phyloP scores from a whole-genome alignment of 2,888 invertebrate species.

The Cenopis cana region DNA sequence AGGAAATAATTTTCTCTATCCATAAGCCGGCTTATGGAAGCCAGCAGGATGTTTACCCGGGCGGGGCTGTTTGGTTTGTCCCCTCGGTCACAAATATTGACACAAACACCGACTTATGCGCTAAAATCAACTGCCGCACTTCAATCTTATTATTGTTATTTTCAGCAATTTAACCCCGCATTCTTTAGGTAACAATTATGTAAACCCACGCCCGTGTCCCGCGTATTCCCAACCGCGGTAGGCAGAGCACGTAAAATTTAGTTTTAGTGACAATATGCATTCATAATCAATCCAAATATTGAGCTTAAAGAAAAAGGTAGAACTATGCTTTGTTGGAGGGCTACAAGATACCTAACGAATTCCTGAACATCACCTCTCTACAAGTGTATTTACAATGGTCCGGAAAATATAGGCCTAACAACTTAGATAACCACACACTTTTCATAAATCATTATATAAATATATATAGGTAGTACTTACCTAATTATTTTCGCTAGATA shows the following conservation, averaged over 20 bases:
- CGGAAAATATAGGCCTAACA: neutral
- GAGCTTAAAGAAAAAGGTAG: constrained; percentile 7
- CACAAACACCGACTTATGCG: constrained; percentile 63
- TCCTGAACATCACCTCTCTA: constrained; percentile 10
- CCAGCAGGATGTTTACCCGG: constrained; percentile 60
- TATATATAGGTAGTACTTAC: too few species aligned
- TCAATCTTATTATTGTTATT: constrained; percentile 31
- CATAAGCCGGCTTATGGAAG: constrained; percentile 58
- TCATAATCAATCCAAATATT: neutral
- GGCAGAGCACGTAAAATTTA: too few species aligned
- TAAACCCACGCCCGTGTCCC: too few species aligned
- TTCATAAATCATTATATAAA: neutral
- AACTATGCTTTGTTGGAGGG: constrained; percentile 19
- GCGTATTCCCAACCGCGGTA: too few species aligned
- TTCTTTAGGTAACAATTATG: too few species aligned
- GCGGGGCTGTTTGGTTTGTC: constrained; percentile 60
- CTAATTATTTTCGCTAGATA: neutral
- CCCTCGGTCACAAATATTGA: constrained; percentile 70
- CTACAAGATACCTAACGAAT: constrained; percentile 32
- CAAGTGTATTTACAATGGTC: constrained; percentile 6
- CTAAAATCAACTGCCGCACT: constrained; percentile 59
- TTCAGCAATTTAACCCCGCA: neutral
- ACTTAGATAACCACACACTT: neutral
- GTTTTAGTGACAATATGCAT: too few species aligned
- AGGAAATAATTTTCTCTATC: constrained; percentile 62